phyloP scores from a whole-genome alignment of 2,888 invertebrate genomes.

The Beris chalybata region DNA sequence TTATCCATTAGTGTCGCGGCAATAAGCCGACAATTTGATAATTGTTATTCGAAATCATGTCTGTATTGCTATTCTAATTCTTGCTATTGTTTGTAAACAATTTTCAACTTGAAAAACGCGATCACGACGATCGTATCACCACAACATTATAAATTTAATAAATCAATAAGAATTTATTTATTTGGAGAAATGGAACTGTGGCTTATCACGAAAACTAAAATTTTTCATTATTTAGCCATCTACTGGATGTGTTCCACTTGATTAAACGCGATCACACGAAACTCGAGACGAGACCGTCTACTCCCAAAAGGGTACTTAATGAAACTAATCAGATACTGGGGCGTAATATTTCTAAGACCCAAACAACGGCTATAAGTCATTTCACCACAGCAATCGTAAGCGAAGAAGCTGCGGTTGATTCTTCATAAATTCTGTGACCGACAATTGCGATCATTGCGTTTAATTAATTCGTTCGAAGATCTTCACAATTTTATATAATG shows the following conservation, averaged over 20 bases:
- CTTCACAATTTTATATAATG: conserved; percentile 40
- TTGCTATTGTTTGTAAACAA: too few relatives aligned
- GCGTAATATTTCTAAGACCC: conserved; percentile 21
- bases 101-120: too few relatives aligned
- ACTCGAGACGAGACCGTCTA: conserved; percentile 7
- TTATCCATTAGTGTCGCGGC: neutral
- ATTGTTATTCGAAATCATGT: too few relatives aligned
- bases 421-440: conserved; percentile 34
- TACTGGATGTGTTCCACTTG: neutral
- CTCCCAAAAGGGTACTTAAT: conserved; percentile 32
- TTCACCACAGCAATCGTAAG: conserved; percentile 8
- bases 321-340: conserved; percentile 35
- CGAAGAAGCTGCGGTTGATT: too few relatives aligned
- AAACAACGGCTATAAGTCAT: conserved; percentile 24
- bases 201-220: neutral
- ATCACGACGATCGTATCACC: too few relatives aligned
- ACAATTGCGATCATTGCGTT: conserved; percentile 56
- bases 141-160: too few relatives aligned
- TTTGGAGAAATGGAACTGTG: too few relatives aligned
- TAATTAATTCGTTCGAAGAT: conserved; percentile 57
- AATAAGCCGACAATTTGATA: too few relatives aligned
- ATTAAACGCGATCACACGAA: neutral
- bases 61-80: too few relatives aligned
- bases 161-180: too few relatives aligned
- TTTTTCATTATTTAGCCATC: neutral